Percentiles rank a stretch among this genome's conserved stretches.
phyloP scores from a whole-genome alignment of 1,140 invertebrate genomes.

The Physella acuta region DNA sequence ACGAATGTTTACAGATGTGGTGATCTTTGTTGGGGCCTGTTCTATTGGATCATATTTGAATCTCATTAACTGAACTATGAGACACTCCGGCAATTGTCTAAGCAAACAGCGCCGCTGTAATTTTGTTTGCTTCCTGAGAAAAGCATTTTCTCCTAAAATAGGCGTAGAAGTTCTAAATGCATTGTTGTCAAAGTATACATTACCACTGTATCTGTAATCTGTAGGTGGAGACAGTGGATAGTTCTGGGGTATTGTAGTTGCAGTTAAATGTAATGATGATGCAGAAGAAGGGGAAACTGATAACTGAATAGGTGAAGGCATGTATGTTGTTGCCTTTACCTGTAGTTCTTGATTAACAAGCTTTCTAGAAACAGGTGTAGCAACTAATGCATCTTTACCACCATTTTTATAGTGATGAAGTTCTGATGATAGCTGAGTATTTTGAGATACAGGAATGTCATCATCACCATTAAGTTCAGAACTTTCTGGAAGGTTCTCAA shows the following conservation, averaged over 20 bases:
- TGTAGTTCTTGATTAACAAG: not conserved
- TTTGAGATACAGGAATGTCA: slow-evolving; percentile 20
- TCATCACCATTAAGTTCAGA: slow-evolving; percentile 38
- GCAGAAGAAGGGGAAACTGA: not conserved
- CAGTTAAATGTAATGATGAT: not conserved
- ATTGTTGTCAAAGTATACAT: no score
- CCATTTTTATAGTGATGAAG: not conserved
- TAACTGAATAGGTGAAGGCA: slow-evolving; percentile 18
- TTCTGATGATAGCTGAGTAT: no score
- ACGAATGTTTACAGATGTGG: slow-evolving; percentile 48
- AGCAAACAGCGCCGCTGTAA: slow-evolving; percentile 50
- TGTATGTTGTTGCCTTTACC: no score
- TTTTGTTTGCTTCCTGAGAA: slow-evolving; percentile 27
- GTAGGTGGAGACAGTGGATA: not conserved
- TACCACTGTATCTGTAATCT: no score
- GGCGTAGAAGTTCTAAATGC: slow-evolving; percentile 54
- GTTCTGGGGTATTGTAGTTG: not conserved
- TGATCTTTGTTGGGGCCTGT: slow-evolving; percentile 43
- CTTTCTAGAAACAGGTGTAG: slow-evolving; percentile 1
- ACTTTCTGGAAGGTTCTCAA: slow-evolving; percentile 47
- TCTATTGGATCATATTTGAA: slow-evolving; percentile 45
- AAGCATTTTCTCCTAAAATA: slow-evolving; percentile 27
- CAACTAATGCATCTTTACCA: not conserved
- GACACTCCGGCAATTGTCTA: slow-evolving; percentile 54
- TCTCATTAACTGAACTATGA: slow-evolving; percentile 55